Evolutionary conservation across 2,113 vertebrate genomes (phyloP).

Genomic region (Deroptyus accipitrinus): DNA sequence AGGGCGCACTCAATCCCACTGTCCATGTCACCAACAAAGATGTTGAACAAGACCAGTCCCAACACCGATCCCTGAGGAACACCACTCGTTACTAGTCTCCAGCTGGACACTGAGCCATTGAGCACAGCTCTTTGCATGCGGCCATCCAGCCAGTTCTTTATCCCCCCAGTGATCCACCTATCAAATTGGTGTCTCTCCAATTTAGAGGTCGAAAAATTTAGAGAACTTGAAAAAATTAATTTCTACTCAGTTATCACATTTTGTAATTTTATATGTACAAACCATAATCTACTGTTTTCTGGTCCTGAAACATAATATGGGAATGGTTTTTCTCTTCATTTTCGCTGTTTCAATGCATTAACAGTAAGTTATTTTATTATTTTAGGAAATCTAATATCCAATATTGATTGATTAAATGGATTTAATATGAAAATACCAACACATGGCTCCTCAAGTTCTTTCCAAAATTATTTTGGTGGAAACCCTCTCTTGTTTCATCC

Average conservation of each 20-base stretch:
- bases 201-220: too few relatives aligned
- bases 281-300: neutral
- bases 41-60: too few relatives aligned
- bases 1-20: too few relatives aligned
- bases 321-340: neutral
- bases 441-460: neutral
- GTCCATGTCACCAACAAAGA: too few relatives aligned
- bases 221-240: neutral
- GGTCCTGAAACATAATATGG: neutral
- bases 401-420: neutral
- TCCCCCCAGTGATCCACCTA: too few relatives aligned
- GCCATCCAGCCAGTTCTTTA: too few relatives aligned
- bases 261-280: neutral
- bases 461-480: slow-evolving; percentile 28
- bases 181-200: too few relatives aligned
- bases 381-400: neutral
- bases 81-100: too few relatives aligned
- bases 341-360: neutral
- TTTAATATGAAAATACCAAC: neutral
- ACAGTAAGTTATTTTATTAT: neutral
- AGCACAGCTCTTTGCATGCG: too few relatives aligned
- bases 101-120: too few relatives aligned
- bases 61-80: too few relatives aligned
- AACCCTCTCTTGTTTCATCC: neutral
- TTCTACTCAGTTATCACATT: neutral